phyloP scores from a whole-genome alignment of 2,797 vertebrate species.

The Acestrorhynchus altus region DNA sequence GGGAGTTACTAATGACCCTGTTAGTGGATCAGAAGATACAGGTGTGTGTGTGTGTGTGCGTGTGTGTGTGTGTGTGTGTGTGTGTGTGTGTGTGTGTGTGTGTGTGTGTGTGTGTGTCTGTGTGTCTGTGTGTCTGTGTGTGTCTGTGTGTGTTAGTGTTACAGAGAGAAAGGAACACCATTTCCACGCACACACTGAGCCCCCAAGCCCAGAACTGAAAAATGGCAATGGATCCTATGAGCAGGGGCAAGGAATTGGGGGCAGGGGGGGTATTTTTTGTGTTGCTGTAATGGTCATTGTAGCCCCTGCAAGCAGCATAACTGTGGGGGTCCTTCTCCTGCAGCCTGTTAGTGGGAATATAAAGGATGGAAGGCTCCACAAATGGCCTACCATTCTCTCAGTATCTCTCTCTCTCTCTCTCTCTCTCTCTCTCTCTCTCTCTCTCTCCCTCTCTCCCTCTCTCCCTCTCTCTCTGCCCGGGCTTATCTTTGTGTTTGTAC shows the following conservation, averaged over 20 bases:
- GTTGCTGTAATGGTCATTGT: constrained; percentile 68
- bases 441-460: constrained; percentile 24
- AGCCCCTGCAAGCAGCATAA: constrained; percentile 50
- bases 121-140: no score
- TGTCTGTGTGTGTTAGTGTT: no score
- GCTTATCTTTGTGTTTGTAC: constrained; percentile 84
- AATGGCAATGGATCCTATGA: no score
- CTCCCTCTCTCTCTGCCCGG: constrained; percentile 60
- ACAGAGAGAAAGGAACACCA: no score
- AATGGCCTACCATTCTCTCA: constrained; percentile 33
- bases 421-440: no score
- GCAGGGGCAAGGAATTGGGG: no score
- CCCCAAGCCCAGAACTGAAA: constrained; percentile 34
- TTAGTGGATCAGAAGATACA: constrained; percentile 18
- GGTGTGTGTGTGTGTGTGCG: constrained; percentile 47
- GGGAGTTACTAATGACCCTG: constrained; percentile 28
- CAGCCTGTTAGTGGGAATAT: constrained; percentile 73
- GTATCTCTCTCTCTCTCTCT: constrained; percentile 17
- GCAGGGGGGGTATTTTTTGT: constrained; percentile 47
- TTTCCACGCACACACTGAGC: constrained; percentile 15
- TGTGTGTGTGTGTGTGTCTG: no score
- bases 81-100: no score
- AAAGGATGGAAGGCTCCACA: constrained; percentile 65
- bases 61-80: no score
- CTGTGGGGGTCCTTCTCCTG: constrained; percentile 72